phyloP scores from a whole-genome alignment of 2,113 vertebrate species.

The Eretmochelys imbricata region DNA sequence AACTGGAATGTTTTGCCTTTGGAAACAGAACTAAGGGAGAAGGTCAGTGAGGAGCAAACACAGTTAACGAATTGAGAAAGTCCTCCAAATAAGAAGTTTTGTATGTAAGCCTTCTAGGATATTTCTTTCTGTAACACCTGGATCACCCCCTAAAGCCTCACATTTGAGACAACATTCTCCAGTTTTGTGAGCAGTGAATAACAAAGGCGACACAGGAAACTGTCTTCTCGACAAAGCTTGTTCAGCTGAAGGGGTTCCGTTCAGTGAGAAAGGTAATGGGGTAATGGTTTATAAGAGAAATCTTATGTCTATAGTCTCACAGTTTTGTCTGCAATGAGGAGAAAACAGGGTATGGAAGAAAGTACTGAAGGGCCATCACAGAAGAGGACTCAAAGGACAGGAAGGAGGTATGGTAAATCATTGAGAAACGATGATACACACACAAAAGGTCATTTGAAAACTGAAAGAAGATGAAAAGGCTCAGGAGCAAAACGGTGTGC shows the following conservation, averaged over 20 bases:
- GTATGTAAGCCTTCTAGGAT: rapidly evolving
- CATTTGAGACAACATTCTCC: background rate
- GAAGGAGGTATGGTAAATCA: background rate
- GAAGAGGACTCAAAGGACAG: background rate
- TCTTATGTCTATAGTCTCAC: background rate
- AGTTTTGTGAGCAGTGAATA: background rate
- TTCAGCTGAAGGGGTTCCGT: background rate
- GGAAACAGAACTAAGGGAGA: background rate
- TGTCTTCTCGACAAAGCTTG: background rate
- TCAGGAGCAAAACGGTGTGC: background rate
- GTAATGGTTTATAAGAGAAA: background rate
- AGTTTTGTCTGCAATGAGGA: background rate
- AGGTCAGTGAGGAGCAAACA: background rate
- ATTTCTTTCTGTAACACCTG: background rate
- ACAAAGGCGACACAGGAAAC: background rate
- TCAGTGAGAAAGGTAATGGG: background rate
- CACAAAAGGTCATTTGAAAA: background rate
- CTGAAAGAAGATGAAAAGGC: background rate
- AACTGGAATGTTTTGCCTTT: background rate
- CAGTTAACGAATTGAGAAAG: background rate
- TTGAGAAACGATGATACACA: background rate
- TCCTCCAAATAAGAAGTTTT: background rate
- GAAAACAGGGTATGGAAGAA: background rate
- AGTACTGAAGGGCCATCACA: background rate
- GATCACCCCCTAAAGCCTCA: background rate